These are phyloP conservation scores for Yponomeuta evonymella DNA, from an alignment of 2,888 invertebrate species.

Conservation along the genomic window DNA sequence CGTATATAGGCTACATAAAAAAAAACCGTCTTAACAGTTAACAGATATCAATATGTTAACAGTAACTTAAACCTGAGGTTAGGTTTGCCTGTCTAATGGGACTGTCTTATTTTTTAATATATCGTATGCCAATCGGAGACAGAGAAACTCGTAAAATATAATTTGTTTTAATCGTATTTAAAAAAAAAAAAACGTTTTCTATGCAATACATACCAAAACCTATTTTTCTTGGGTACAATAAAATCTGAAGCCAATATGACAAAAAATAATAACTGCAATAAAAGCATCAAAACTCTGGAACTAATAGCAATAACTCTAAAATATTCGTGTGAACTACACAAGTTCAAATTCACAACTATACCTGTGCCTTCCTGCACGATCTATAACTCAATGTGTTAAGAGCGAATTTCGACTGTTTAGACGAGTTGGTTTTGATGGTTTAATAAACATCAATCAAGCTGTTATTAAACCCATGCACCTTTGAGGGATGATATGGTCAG, in stretches of 20 bases:
- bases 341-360: not conserved
- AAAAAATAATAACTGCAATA: not conserved
- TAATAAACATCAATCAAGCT: slow-evolving; percentile 13
- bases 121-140: too few species aligned
- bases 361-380: not conserved
- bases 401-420: not conserved
- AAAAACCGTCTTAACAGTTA: too few species aligned
- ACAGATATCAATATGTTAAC: too few species aligned
- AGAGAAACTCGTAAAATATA: too few species aligned
- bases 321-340: not conserved
- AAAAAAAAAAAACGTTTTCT: too few species aligned
- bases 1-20: too few species aligned
- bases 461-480: slow-evolving; percentile 12
- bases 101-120: too few species aligned
- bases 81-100: too few species aligned
- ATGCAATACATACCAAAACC: too few species aligned
- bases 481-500: slow-evolving; percentile 8
- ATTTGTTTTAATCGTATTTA: too few species aligned
- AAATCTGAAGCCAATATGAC: not conserved
- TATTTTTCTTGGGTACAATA: too few species aligned
- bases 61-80: too few species aligned
- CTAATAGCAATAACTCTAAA: not conserved
- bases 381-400: not conserved
- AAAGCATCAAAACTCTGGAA: not conserved
- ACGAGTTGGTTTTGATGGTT: not conserved